A percentile compares a stretch with the other conserved stretches of the same genome.
Evolutionary conservation across 2,888 invertebrate species (phyloP).

Genomic region (Cataglyphis altisquamis): DNA sequence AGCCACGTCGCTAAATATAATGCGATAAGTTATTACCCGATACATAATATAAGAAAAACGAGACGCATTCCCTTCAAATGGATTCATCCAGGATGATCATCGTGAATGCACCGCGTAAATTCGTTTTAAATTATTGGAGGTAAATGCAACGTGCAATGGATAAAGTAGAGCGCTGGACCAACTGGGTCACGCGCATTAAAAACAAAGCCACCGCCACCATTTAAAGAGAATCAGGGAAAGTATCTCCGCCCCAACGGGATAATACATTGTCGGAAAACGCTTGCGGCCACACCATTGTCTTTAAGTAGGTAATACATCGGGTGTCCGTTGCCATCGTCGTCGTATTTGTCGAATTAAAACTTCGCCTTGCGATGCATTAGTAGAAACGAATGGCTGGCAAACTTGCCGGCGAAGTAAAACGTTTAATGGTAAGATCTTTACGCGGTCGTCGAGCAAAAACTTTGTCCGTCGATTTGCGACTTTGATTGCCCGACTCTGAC

Average conservation of each 20-base stretch:
- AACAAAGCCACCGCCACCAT: conserved; percentile 76
- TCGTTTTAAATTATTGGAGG: conserved; percentile 63
- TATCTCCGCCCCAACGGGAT: conserved; percentile 66
- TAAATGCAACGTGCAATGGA: conserved; percentile 58
- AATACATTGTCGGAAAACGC: conserved; percentile 76
- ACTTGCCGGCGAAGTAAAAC: conserved; percentile 48
- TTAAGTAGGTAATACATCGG: conserved; percentile 76
- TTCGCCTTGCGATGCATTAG: conserved; percentile 58
- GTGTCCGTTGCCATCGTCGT: conserved; percentile 44
- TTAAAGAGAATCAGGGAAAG: conserved; percentile 76
- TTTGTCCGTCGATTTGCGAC: conserved; percentile 42
- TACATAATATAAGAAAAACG: not conserved
- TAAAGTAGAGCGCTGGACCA: conserved; percentile 73
- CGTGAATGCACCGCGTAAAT: conserved; percentile 37
- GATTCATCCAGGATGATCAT: conserved; percentile 32
- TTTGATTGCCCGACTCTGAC: conserved; percentile 29
- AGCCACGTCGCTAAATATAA: not conserved
- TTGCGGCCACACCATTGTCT: conserved; percentile 72
- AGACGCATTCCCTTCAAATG: not conserved
- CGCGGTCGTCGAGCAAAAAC: conserved; percentile 17
- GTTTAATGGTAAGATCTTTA: conserved; percentile 26
- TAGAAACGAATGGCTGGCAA: conserved; percentile 42
- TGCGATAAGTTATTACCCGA: not conserved
- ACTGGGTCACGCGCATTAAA: conserved; percentile 78
- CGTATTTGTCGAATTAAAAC: conserved; percentile 64